These are phyloP conservation scores for Hylaeus volcanicus DNA, from an alignment of 1,140 invertebrate species.

Conservation along the genomic window DNA sequence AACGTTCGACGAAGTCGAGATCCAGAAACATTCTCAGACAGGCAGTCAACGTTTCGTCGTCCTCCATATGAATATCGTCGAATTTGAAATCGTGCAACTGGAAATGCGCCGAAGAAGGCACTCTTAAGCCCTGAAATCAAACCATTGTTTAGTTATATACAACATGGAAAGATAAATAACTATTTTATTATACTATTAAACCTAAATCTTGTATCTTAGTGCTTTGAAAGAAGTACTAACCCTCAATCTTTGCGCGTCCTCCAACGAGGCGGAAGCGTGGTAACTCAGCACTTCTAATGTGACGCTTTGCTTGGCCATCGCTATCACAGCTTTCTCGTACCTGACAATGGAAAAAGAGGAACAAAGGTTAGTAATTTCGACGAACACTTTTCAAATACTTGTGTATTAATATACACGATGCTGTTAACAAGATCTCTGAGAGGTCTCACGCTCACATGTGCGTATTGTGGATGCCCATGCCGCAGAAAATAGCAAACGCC, in stretches of 20 bases:
- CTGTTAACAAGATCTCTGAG: no score
- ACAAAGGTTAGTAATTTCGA: background rate
- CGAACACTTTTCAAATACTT: background rate
- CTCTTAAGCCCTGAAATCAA: slow-evolving; percentile 82
- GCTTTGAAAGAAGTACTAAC: slow-evolving; percentile 81
- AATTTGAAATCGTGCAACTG: slow-evolving; percentile 92
- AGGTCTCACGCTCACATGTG: slow-evolving; percentile 86
- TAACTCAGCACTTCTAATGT: slow-evolving; percentile 97
- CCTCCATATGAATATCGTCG: slow-evolving; percentile 91
- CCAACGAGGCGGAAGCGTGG: slow-evolving; percentile 94
- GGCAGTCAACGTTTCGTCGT: slow-evolving; percentile 92
- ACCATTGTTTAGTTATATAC: background rate
- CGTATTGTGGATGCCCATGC: slow-evolving; percentile 98
- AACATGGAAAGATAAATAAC: no score
- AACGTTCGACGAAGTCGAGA: slow-evolving; percentile 93
- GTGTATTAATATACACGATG: no score
- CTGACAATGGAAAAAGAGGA: slow-evolving; percentile 66
- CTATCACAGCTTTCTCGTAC: slow-evolving; percentile 95
- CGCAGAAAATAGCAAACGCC: slow-evolving; percentile 98
- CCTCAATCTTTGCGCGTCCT: slow-evolving; percentile 91
- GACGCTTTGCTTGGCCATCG: slow-evolving; percentile 97
- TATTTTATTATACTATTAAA: no score
- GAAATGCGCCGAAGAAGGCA: slow-evolving; percentile 92
- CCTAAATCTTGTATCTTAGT: no score
- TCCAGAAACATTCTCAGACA: slow-evolving; percentile 95